Conservation (phyloP, 2,113 vertebrate species). For the Shinisaurus crocodilurus region DNA sequence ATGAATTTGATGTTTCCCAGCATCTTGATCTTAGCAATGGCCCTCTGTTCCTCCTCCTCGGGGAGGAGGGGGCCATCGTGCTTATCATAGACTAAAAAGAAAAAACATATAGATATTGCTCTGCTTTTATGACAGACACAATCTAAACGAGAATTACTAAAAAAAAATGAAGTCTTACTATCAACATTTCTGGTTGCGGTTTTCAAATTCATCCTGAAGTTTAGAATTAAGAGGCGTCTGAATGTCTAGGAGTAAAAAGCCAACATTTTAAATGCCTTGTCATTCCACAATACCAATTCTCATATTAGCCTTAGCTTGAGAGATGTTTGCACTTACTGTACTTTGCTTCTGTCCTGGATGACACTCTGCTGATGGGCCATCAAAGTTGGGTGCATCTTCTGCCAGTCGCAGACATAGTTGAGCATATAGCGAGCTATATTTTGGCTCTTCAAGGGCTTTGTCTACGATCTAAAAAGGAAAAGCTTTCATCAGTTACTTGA, state of each 20-base stretch:
- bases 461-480: conserved; percentile 90
- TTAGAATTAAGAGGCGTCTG: conserved; percentile 99
- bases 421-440: conserved; percentile 99
- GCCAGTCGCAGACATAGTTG: conserved; percentile 99
- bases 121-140: conserved; percentile 9
- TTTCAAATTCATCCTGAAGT: conserved; percentile 99
- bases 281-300: accelerated
- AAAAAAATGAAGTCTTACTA: conserved; percentile 79
- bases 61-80: conserved; percentile 98
- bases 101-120: neutral
- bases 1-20: conserved; percentile 99
- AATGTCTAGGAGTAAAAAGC: conserved; percentile 85
- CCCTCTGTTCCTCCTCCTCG: conserved; percentile 99
- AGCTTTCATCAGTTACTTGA: neutral
- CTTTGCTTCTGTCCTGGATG: conserved; percentile 99
- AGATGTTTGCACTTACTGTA: conserved; percentile 85
- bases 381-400: conserved; percentile 99
- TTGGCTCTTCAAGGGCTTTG: conserved; percentile 99
- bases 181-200: conserved; percentile 99
- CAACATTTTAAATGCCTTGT: neutral
- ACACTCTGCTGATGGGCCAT: conserved; percentile 97
- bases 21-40: conserved; percentile 99
- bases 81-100: conserved; percentile 94
- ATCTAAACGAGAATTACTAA: neutral
- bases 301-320: neutral